phyloP scores from a whole-genome alignment of 2,113 vertebrate species.

The Myanophis thanlyinensis region DNA sequence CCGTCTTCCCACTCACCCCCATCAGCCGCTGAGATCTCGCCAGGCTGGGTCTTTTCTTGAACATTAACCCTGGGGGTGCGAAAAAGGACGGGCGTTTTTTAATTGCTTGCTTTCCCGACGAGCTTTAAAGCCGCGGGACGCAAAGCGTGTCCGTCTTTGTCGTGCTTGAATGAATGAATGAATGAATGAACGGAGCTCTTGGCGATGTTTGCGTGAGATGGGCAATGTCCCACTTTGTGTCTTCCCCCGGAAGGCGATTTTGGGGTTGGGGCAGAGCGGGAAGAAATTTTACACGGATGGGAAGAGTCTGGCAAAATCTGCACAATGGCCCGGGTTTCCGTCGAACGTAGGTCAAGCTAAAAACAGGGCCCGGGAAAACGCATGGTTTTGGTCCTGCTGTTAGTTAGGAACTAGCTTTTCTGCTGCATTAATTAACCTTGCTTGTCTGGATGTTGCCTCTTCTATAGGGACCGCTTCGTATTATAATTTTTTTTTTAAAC shows the following conservation, averaged over 20 bases:
- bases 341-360: not conserved
- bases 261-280: fast-evolving
- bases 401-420: not conserved
- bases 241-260: not conserved
- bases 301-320: not conserved
- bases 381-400: not conserved
- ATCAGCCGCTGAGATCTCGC: not conserved
- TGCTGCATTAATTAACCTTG: not conserved
- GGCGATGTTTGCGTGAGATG: not conserved
- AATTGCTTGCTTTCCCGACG: not conserved
- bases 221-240: too few relatives aligned
- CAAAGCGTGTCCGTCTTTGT: fast-evolving
- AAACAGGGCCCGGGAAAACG: not conserved
- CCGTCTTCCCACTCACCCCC: not conserved
- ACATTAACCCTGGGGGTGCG: not conserved
- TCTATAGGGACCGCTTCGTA: not conserved
- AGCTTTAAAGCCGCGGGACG: not conserved
- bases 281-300: not conserved
- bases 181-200: too few relatives aligned
- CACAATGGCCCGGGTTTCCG: not conserved
- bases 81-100: not conserved
- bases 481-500: too few relatives aligned
- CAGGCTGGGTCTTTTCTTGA: not conserved
- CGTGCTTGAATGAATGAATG: not conserved
- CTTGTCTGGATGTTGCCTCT: not conserved